Evolutionary conservation across 2,888 invertebrate species (phyloP).

Genomic region (Aromia moschata): DNA sequence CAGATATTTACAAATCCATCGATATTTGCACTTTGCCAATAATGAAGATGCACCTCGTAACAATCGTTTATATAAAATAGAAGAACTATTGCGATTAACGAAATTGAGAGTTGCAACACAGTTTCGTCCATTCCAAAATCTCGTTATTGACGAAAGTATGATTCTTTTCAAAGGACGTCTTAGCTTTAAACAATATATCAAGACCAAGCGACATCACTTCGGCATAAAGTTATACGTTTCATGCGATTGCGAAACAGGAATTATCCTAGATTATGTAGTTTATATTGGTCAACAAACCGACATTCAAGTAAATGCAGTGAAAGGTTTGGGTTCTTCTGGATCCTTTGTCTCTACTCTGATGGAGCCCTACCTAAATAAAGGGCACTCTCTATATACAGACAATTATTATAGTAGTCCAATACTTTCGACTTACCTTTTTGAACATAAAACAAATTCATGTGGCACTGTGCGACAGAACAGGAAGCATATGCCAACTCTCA

Average conservation of each 20-base stretch:
- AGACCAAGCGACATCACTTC: constrained; percentile 17
- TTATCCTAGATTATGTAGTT: constrained; percentile 12
- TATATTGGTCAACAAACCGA: constrained; percentile 15
- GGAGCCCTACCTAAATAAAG: constrained; percentile 22
- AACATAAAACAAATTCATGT: constrained; percentile 32
- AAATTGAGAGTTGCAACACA: neutral
- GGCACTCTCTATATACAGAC: constrained; percentile 22
- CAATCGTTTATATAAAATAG: constrained; percentile 19
- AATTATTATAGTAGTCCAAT: constrained; percentile 29
- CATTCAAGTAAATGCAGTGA: neutral
- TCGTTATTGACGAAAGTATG: constrained; percentile 18
- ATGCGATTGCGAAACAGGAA: constrained; percentile 19
- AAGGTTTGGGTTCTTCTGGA: constrained; percentile 23
- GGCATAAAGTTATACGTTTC: constrained; percentile 21
- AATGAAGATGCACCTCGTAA: constrained; percentile 10
- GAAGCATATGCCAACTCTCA: constrained; percentile 32
- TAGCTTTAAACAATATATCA: constrained; percentile 21
- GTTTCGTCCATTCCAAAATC: constrained; percentile 11
- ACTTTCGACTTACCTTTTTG: constrained; percentile 27
- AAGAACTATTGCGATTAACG: neutral
- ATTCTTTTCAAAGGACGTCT: constrained; percentile 17
- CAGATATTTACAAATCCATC: neutral
- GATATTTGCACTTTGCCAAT: constrained; percentile 4
- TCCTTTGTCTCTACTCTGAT: constrained; percentile 21
- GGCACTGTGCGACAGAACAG: constrained; percentile 32